phyloP scores from a whole-genome alignment of 2,888 invertebrate species.

The Koerneria pararmatus region DNA sequence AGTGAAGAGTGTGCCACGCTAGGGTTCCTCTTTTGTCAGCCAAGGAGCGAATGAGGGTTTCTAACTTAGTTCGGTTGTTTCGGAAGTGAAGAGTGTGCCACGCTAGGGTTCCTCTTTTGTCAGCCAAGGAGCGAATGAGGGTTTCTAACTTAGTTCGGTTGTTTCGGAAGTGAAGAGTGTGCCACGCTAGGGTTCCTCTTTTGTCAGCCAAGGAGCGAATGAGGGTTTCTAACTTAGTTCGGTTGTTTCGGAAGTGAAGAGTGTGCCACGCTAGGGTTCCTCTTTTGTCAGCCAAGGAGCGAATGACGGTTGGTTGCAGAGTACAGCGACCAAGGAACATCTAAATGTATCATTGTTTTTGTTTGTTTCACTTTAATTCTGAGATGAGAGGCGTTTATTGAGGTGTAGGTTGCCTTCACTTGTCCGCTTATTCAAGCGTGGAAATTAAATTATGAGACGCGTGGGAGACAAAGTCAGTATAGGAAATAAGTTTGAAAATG shows the following conservation, averaged over 20 bases:
- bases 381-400: no score
- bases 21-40: constrained; percentile 34
- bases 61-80: constrained; percentile 33
- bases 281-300: constrained; percentile 31
- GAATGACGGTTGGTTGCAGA: constrained; percentile 39
- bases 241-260: constrained; percentile 31
- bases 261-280: constrained; percentile 42
- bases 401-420: no score
- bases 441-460: no score
- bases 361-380: no score
- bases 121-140: constrained; percentile 16
- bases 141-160: constrained; percentile 25
- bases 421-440: no score
- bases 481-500: no score
- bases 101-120: constrained; percentile 32
- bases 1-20: constrained; percentile 44
- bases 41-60: constrained; percentile 35
- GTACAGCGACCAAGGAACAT: constrained; percentile 46
- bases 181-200: constrained; percentile 40
- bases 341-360: no score
- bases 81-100: constrained; percentile 45
- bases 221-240: constrained; percentile 23
- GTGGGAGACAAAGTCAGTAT: no score
- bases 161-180: constrained; percentile 36
- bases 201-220: constrained; percentile 25